Percentiles rank a stretch among this genome's conserved stretches.
phyloP scores from a whole-genome alignment of 2,113 vertebrate genomes.

The Caretta caretta region DNA sequence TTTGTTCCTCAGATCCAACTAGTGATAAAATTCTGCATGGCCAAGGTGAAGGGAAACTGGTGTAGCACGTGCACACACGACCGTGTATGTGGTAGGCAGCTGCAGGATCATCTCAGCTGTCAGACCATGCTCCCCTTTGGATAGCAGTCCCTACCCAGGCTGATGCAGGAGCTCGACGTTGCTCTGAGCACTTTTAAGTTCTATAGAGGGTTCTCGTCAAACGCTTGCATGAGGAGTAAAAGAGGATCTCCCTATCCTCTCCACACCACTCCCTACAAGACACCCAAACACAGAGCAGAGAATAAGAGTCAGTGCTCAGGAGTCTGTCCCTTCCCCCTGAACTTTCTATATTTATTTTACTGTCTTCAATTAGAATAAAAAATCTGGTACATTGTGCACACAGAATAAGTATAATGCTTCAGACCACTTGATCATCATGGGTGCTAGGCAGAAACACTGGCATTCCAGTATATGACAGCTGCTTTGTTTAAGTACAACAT shows the following conservation, averaged over 20 bases:
- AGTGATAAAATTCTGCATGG: not conserved
- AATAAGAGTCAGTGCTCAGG: not conserved
- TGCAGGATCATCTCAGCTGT: not conserved
- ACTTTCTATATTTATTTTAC: not conserved
- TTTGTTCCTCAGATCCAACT: not conserved
- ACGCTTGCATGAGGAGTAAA: not conserved
- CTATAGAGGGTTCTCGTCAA: not conserved
- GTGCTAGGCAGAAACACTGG: not conserved
- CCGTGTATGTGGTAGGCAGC: not conserved
- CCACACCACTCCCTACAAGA: not conserved
- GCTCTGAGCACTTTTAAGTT: not conserved
- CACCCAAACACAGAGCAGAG: not conserved
- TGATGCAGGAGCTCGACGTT: not conserved
- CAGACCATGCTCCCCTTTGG: not conserved
- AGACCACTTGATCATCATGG: not conserved
- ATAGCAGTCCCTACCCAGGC: not conserved
- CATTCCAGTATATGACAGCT: fast-evolving
- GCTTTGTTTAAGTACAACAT: not conserved
- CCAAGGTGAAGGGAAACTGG: not conserved
- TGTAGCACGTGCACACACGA: not conserved
- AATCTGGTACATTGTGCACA: not conserved
- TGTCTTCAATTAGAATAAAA: not conserved
- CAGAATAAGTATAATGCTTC: not conserved
- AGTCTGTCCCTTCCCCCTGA: not conserved
- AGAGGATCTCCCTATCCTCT: not conserved